Percentiles rank a stretch among this genome's conserved stretches.
Conservation (phyloP, 2,797 vertebrate species). For the Loriculus beryllinus region DNA sequence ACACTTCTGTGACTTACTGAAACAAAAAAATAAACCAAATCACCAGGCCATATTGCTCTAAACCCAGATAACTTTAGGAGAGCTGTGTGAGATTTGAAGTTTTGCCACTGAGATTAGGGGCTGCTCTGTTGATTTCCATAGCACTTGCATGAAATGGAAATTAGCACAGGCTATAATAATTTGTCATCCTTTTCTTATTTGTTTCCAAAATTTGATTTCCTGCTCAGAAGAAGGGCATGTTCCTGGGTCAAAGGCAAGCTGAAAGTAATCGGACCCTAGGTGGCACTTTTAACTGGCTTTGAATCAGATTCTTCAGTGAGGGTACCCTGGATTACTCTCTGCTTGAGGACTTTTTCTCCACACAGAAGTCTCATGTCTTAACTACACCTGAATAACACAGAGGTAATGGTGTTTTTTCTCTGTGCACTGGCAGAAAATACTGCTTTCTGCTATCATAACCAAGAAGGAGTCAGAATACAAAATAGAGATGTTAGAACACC, state of each 20-base stretch:
- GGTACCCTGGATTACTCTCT: neutral
- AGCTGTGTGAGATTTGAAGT: neutral
- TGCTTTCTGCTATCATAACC: neutral
- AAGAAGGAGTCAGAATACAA: slow-evolving; percentile 24
- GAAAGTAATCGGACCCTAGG: neutral
- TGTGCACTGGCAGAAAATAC: neutral
- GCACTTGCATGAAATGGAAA: neutral
- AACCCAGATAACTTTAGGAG: neutral
- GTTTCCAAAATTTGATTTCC: slow-evolving; percentile 38
- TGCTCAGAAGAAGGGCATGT: slow-evolving; percentile 41
- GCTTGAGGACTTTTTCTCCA: neutral
- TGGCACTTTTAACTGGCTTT: neutral
- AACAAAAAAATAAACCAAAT: neutral
- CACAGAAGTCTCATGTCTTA: slow-evolving; percentile 1
- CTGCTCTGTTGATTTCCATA: neutral
- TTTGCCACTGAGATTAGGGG: neutral
- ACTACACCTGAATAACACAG: neutral
- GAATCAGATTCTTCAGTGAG: neutral
- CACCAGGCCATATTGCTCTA: neutral
- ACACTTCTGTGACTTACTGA: slow-evolving; percentile 3
- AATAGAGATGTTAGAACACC: neutral
- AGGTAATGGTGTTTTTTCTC: neutral
- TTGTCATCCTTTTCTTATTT: slow-evolving; percentile 13
- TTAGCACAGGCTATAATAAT: neutral
- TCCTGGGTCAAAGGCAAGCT: slow-evolving; percentile 11